Conservation (phyloP, 2,113 vertebrate genomes). For the Tetrax tetrax region DNA sequence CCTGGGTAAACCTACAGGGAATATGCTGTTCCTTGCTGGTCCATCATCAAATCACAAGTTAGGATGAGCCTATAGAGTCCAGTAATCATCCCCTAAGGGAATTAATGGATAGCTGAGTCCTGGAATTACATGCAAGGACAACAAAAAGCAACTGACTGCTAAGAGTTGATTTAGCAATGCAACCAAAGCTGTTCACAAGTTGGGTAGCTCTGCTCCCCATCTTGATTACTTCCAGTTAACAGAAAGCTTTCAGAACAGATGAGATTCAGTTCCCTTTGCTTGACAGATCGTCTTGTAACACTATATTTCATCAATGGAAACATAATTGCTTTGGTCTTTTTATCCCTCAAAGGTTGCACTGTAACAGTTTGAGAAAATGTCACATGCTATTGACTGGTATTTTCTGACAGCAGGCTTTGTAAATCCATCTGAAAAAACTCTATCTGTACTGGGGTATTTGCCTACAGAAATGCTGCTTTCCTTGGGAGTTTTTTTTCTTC, state of each 20-base stretch:
- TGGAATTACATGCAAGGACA: not conserved
- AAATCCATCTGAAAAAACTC: not conserved
- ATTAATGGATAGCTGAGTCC: not conserved
- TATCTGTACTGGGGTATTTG: not conserved
- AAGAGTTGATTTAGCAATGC: not conserved
- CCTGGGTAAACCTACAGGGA: not conserved
- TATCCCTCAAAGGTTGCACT: not conserved
- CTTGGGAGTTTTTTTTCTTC: not conserved
- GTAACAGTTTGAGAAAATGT: not conserved
- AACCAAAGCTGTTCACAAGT: not conserved
- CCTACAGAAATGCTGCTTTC: not conserved
- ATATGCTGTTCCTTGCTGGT: not conserved
- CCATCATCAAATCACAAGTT: not conserved
- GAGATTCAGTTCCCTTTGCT: not conserved
- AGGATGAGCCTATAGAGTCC: not conserved
- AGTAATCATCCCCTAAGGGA: not conserved
- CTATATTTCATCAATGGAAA: not conserved
- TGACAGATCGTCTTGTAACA: not conserved
- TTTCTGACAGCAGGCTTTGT: not conserved
- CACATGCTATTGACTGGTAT: not conserved
- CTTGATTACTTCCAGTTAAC: not conserved
- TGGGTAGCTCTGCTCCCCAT: not conserved
- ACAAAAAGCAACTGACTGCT: not conserved
- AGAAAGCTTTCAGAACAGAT: not conserved
- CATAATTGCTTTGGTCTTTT: not conserved